A percentile compares a stretch with the other conserved stretches of the same genome.
Evolutionary conservation across 2,888 invertebrate genomes (phyloP).

Genomic region (Machimus atricapillus): DNA sequence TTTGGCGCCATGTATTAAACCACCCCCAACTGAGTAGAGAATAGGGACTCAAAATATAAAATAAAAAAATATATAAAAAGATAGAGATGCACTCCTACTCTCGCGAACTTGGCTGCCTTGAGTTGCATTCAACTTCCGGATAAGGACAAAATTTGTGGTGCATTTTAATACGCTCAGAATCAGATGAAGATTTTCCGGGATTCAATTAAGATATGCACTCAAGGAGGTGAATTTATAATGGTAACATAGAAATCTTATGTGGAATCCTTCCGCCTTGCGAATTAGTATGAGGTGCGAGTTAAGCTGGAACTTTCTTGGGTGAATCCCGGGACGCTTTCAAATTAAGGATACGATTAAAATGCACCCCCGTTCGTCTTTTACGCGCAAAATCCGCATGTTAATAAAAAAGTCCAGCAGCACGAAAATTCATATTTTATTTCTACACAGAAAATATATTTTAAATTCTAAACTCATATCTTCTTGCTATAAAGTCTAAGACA

Average conservation of each 20-base stretch:
- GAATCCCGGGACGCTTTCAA: not conserved
- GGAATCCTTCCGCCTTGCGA: not conserved
- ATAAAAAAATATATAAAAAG: not conserved
- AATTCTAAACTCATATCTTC: not conserved
- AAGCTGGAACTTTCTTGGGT: not conserved
- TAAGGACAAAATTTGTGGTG: slow-evolving; percentile 24
- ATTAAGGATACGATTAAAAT: not conserved
- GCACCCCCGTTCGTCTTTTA: not conserved
- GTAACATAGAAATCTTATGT: not conserved
- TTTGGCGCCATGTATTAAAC: not conserved
- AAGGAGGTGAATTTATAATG: slow-evolving; percentile 26
- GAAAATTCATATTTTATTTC: not conserved
- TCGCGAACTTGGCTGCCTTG: not conserved
- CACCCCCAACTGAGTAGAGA: not conserved
- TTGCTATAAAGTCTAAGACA: not conserved
- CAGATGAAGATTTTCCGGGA: slow-evolving; percentile 29
- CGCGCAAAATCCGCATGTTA: not conserved
- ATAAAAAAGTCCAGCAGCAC: not conserved
- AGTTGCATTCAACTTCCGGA: slow-evolving; percentile 19
- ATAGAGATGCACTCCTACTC: not conserved
- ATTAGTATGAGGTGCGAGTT: not conserved
- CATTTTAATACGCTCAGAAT: slow-evolving; percentile 19
- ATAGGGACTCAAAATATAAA: not conserved
- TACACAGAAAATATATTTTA: not conserved
- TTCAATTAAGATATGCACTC: slow-evolving; percentile 33